Base-by-base conservation (phyloP, 2,113 vertebrate genomes). In the Misgurnus mizolepis region DNA sequence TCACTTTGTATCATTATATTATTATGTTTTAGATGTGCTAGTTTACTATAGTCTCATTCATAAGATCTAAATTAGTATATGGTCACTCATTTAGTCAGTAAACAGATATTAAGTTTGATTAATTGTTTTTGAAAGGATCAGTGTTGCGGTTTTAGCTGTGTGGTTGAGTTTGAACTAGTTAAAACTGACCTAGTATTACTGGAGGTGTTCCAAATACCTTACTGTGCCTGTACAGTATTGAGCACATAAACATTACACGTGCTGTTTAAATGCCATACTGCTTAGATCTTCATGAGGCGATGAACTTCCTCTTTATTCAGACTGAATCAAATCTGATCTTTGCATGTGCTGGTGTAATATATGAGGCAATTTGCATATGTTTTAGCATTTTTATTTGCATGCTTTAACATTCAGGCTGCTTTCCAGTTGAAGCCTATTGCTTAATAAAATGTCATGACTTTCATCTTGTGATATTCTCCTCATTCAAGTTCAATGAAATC, bases 111-210 rank as follows among this genome's bases (percentile, higher is more conserved):
- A 53, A 0, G 15, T 41, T 40, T 41, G 18, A 41, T 22, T 22
- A 22, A 18, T 56, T n/a, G 34, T 39, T 71, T 55, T 56, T 71
- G 17, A 71, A 71, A 4, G 27, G 12, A 34, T 34, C 27, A 34
- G 27, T 34, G 27, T 34, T 34, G 17, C 18, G 43, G 18, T 58
- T 18, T 58, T 58, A 72, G 39, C 56, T 56, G 4, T 53, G 40
- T 62, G 55, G 17, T 11, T 60, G 11, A 61, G 27, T 45, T 45
- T 65, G 71, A 68, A 62, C 62, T 69, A 45, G 6, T 72, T 81
- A 76, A 78, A 83, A 67, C 34, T 82, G 83, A 83, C 83, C 82
- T 80, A 85, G 61, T 87, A 76, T 67, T 81, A 71, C 70, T 79
- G 68, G 79, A 85, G 67, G 49, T 64, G 85, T 71, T 77, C 79